phyloP scores from a whole-genome alignment of 2,113 vertebrate species.

The Corythornis cristatus region DNA sequence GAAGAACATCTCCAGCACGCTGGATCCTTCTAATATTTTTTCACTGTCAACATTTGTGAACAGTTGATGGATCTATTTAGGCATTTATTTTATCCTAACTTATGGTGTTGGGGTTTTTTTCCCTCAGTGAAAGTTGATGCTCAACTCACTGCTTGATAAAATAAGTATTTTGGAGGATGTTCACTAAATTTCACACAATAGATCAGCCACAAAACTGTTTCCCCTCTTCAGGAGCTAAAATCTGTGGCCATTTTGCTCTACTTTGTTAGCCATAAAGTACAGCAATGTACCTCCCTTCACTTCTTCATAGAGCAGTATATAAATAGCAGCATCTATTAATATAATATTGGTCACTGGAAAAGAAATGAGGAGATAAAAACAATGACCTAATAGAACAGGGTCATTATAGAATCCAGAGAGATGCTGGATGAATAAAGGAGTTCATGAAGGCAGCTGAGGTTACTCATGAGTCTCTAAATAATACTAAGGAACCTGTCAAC shows the following conservation, averaged over 20 bases:
- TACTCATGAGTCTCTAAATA: neutral
- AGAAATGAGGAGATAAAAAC: neutral
- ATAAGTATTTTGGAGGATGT: neutral
- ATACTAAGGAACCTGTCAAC: neutral
- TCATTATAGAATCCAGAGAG: neutral
- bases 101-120: neutral
- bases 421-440: neutral
- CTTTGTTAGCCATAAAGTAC: neutral
- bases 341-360: neutral
- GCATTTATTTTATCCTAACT: neutral
- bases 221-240: neutral
- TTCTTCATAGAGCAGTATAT: neutral
- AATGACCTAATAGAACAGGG: neutral
- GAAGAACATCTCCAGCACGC: accelerated
- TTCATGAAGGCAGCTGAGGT: accelerated
- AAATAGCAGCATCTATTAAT: neutral
- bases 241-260: neutral
- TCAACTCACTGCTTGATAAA: neutral
- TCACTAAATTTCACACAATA: neutral
- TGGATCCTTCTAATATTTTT: neutral
- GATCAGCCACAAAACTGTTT: neutral
- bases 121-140: neutral
- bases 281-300: neutral
- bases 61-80: neutral
- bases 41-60: neutral